Evolutionary conservation across 1,140 invertebrate genomes (phyloP).

Genomic region (Brachionus koreanus): DNA sequence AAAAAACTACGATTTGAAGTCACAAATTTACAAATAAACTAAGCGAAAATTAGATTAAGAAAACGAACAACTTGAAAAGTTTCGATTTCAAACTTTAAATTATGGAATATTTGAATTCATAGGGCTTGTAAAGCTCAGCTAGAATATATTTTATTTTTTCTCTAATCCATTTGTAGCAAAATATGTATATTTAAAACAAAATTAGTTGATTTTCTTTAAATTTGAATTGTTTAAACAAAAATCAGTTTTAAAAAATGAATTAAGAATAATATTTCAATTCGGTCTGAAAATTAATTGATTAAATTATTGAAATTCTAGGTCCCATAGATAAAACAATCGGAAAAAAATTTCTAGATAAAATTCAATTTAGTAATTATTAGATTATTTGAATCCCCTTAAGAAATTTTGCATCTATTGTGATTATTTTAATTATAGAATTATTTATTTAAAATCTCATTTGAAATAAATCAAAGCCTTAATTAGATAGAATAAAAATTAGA

Average conservation of each 20-base stretch:
- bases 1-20: neutral
- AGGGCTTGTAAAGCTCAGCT: neutral
- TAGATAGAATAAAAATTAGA: neutral
- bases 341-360: neutral
- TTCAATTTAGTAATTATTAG: neutral
- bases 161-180: neutral
- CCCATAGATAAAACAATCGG: neutral
- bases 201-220: too few species aligned
- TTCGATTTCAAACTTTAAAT: neutral
- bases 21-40: conserved; percentile 16
- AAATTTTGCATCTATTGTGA: neutral
- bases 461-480: neutral
- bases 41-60: conserved; percentile 29
- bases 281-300: too few species aligned
- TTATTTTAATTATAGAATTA: neutral
- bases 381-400: neutral
- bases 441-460: neutral
- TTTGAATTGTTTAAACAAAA: too few species aligned
- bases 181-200: too few species aligned
- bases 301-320: too few species aligned
- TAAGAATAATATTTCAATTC: too few species aligned
- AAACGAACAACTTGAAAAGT: neutral
- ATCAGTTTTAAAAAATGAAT: too few species aligned
- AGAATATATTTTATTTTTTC: neutral
- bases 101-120: neutral